Percentiles rank a stretch among this genome's conserved stretches.
Conservation (phyloP, 2,888 invertebrate species). For the Eupithecia subfuscata region DNA sequence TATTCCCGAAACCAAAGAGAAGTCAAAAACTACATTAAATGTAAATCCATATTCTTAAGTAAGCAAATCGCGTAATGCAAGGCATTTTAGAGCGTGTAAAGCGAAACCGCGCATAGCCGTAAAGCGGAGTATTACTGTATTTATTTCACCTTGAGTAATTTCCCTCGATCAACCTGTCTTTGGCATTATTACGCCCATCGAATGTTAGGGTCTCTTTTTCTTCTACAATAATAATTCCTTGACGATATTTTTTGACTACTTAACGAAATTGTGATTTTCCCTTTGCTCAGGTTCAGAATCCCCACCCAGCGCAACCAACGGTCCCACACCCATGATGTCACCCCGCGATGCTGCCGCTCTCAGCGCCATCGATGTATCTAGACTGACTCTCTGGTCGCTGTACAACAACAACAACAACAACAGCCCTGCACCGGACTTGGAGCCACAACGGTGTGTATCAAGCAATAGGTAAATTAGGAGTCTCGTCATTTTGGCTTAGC, state of each 20-base stretch:
- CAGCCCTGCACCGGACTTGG: slow-evolving; percentile 80
- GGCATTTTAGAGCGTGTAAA: no score
- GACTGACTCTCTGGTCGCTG: slow-evolving; percentile 92
- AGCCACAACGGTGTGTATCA: slow-evolving; percentile 75
- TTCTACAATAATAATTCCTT: background rate
- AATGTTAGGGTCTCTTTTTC: background rate
- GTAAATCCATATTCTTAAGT: no score
- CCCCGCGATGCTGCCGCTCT: slow-evolving; percentile 80
- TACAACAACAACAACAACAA: slow-evolving; percentile 90
- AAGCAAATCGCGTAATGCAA: no score
- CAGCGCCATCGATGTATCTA: slow-evolving; percentile 90
- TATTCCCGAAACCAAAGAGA: no score
- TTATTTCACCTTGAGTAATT: background rate
- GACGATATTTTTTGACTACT: background rate
- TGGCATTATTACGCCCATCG: background rate
- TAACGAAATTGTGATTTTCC: background rate
- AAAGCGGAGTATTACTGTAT: no score
- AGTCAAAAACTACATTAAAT: background rate
- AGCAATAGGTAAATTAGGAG: slow-evolving; percentile 23
- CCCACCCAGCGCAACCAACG: slow-evolving; percentile 74
- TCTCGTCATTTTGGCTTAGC: background rate
- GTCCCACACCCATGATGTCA: slow-evolving; percentile 80
- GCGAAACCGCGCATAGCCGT: no score
- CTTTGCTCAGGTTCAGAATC: slow-evolving; percentile 71
- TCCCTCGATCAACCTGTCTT: background rate